Evolutionary conservation across 2,888 invertebrate genomes (phyloP).

Genomic region (Nomada fabriciana): DNA sequence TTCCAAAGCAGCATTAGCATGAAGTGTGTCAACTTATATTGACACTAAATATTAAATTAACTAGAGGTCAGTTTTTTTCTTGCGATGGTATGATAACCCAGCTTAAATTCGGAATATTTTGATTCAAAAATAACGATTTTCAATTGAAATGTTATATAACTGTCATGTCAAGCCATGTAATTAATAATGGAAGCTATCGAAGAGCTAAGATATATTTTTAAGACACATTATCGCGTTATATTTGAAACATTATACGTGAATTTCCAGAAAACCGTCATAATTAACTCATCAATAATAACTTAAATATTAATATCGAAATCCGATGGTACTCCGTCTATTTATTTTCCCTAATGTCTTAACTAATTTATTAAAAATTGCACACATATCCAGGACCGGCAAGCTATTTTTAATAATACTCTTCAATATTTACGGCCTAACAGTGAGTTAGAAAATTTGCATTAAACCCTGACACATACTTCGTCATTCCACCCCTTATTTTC

Average conservation of each 20-base stretch:
- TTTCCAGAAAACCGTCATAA: too few species aligned
- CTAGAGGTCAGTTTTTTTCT: too few species aligned
- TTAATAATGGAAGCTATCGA: neutral
- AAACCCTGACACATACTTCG: neutral
- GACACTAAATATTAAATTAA: too few species aligned
- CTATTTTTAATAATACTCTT: neutral
- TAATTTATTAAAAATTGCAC: neutral
- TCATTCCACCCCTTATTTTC: neutral
- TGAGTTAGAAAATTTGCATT: neutral
- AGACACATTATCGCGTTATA: neutral
- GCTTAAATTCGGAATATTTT: constrained; percentile 24
- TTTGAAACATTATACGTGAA: too few species aligned
- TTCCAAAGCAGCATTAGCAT: too few species aligned
- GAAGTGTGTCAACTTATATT: too few species aligned
- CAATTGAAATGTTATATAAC: constrained; percentile 1
- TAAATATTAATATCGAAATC: neutral
- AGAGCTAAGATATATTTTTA: neutral
- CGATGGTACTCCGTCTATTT: too few species aligned
- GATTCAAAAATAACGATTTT: constrained; percentile 3
- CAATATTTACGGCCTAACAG: neutral
- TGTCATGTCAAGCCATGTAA: neutral
- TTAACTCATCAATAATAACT: neutral
- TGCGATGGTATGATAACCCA: neutral
- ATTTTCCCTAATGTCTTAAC: too few species aligned
- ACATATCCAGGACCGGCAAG: neutral